Conservation (phyloP, 2,113 vertebrate species). For the Pseudopodoces humilis region DNA sequence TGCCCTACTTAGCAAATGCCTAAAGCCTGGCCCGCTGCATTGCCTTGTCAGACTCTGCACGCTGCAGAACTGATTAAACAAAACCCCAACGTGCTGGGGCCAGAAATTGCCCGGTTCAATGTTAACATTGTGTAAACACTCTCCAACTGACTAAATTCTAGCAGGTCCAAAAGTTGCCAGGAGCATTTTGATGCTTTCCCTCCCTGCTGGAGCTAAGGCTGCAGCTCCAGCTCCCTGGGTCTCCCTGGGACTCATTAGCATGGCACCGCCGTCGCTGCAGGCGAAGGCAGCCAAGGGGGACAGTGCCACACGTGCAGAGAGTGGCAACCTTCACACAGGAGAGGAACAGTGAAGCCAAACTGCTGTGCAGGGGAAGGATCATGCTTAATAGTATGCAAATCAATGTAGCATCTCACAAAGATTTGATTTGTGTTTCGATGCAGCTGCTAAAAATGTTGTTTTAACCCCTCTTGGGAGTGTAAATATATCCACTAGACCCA, state of each 20-base stretch:
- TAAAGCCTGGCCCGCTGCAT: rapidly evolving
- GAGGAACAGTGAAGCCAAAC: not conserved
- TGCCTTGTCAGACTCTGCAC: not conserved
- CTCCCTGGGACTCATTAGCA: constrained; percentile 69
- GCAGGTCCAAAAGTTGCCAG: constrained; percentile 9
- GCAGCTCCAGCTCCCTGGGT: not conserved
- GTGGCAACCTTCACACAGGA: not conserved
- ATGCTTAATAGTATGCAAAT: constrained; percentile 38
- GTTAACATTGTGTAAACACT: constrained; percentile 18
- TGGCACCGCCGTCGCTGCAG: not conserved
- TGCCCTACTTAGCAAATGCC: not conserved
- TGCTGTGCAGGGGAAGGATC: not conserved
- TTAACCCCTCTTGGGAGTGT: not conserved
- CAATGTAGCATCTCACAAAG: not conserved
- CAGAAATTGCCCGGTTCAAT: not conserved
- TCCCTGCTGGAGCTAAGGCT: not conserved
- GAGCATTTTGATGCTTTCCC: constrained; percentile 14
- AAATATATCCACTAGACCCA: not conserved
- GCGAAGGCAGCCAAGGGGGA: not conserved
- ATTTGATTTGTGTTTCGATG: constrained; percentile 2
- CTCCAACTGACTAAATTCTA: constrained; percentile 2
- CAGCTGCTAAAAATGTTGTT: constrained; percentile 44
- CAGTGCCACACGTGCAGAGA: not conserved
- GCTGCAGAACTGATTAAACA: not conserved
- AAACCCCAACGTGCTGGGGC: not conserved